Evolutionary conservation across 2,113 vertebrate species (phyloP), one percentile per base, ranked within the genome.

Genomic region (Austrofundulus limnaeus): DNA sequence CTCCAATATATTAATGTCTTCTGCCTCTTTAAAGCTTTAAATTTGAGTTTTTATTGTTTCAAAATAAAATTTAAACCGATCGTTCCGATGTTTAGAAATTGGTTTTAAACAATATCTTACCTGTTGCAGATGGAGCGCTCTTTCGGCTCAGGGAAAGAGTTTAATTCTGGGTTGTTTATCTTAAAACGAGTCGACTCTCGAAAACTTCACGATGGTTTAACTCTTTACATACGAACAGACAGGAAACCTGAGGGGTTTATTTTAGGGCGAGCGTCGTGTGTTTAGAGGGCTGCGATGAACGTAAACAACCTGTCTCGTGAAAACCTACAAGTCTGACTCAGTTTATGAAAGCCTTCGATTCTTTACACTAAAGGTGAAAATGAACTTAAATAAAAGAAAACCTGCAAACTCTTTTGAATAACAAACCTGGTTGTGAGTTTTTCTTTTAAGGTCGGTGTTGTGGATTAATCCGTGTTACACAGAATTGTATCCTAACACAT

Each of bases 281-380:
- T n/a, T n/a, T n/a, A n/a, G n/a, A n/a, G n/a, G 28, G 21, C 56
- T 62, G 14, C 34, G 67, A 64, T 42, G 49, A 86, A 80, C 85
- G 65, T 55, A 88, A 80, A 86, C 81, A 81, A 24, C 51, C 70
- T 65, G 82, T 83, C 83, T 85, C 74, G 56, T 63, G 57, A 68
- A 78, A 81, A 80, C 60, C 47, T 45, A 64, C 73, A 20, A 31
- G 61, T 70, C 74, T 72, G 70, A 50, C 41, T 43, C 11, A 65
- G 21, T 34, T 66, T 17, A 52, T 49, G 17, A 43, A 31, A 55
- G 28, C 8, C 16, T 24, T 7, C 16, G 24, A 42, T 16, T 58
- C 49, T 28, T 51, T 16, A 17, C 7, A 17, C 24, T 17, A 1
- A 28, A 31, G 9, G 49, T 52, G 14, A 5, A 17, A 11, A 24